Percentiles rank a stretch among this genome's conserved stretches.
These are phyloP conservation scores for Phthorimaea operculella DNA, from an alignment of 1,140 invertebrate species.

Conservation along the genomic window DNA sequence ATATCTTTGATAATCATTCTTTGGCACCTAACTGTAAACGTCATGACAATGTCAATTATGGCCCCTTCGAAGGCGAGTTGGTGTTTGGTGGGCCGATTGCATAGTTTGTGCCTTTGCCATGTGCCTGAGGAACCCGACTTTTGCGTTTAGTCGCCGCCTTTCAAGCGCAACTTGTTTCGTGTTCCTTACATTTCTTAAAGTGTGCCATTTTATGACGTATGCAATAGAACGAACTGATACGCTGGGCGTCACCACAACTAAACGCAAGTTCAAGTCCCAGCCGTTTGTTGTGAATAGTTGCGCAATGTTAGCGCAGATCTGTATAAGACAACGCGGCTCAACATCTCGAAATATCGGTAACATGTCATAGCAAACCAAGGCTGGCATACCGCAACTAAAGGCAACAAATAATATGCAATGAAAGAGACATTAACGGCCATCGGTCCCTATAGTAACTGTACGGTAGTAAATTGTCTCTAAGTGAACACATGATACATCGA, in stretches of 20 bases:
- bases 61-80: conserved; percentile 31
- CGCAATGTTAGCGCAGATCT: no score
- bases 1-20: conserved; percentile 64
- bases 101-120: conserved; percentile 26
- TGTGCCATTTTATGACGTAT: no score
- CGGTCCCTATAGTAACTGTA: conserved; percentile 39
- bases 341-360: no score
- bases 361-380: conserved; percentile 11
- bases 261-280: conserved; percentile 7
- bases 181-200: no score
- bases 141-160: no score
- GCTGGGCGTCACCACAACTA: no score
- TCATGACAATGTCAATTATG: conserved; percentile 42
- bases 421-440: conserved; percentile 25
- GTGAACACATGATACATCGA: conserved; percentile 63
- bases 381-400: conserved; percentile 16
- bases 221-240: no score
- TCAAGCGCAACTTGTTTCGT: no score
- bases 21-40: conserved; percentile 61
- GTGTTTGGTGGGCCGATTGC: conserved; percentile 23
- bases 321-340: no score
- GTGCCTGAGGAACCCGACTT: neutral
- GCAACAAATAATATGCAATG: conserved; percentile 48
- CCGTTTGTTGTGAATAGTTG: no score
- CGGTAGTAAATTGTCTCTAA: conserved; percentile 45